phyloP scores from a whole-genome alignment of 2,113 vertebrate genomes.

The Labeo catla region DNA sequence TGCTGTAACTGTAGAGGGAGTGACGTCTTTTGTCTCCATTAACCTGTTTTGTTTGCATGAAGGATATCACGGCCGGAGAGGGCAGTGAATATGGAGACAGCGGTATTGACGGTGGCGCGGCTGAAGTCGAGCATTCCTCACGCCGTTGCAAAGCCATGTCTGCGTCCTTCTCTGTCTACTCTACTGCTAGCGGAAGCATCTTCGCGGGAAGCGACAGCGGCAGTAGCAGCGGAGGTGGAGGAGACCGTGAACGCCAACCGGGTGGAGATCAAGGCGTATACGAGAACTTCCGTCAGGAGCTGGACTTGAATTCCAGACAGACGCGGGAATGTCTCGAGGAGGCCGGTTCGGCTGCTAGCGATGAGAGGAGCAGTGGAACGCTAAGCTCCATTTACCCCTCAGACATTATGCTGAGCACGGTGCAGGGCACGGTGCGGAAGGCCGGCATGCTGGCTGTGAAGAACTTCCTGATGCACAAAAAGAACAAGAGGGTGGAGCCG shows the following conservation, averaged over 20 bases:
- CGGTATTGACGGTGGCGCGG: constrained; percentile 88
- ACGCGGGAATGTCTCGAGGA: constrained; percentile 85
- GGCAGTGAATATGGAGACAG: constrained; percentile 95
- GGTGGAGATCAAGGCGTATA: constrained; percentile 87
- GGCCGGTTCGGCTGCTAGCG: constrained; percentile 85
- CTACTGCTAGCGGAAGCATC: constrained; percentile 75
- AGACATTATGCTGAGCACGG: constrained; percentile 79
- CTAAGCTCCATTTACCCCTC: constrained; percentile 88
- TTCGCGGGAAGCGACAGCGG: constrained; percentile 92
- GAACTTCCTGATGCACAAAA: constrained; percentile 96
- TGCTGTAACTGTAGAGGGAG: constrained; percentile 4
- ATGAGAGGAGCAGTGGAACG: constrained; percentile 92
- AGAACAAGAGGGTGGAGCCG: constrained; percentile 94
- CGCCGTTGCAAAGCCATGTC: constrained; percentile 92
- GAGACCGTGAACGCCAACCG: constrained; percentile 66
- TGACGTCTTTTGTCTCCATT: neutral
- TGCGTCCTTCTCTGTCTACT: constrained; percentile 89
- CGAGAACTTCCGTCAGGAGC: constrained; percentile 93
- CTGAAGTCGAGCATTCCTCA: constrained; percentile 82
- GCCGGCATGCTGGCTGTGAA: constrained; percentile 91
- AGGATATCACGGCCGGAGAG: constrained; percentile 90
- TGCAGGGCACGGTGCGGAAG: constrained; percentile 90
- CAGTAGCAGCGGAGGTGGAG: constrained; percentile 85
- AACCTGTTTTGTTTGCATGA: neutral
- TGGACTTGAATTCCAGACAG: constrained; percentile 84